A percentile compares a stretch with the other conserved stretches of the same genome.
These are phyloP conservation scores for Sturmia bella DNA, from an alignment of 2,888 invertebrate genomes.

Conservation along the genomic window DNA sequence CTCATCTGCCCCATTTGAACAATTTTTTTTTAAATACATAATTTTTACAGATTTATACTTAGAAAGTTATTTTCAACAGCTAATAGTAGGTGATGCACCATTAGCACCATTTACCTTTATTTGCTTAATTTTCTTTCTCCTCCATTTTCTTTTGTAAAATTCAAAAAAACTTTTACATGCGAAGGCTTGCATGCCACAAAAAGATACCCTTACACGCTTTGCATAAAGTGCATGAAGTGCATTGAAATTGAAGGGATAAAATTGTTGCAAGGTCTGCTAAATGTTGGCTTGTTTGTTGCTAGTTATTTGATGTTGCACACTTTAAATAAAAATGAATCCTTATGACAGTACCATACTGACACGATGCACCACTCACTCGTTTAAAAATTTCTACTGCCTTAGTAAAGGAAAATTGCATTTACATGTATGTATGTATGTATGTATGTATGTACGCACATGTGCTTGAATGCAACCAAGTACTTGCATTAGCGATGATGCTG, in stretches of 20 bases:
- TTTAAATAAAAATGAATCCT: slow-evolving; percentile 60
- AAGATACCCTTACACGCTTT: slow-evolving; percentile 25
- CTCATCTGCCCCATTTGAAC: slow-evolving; percentile 6
- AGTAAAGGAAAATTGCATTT: slow-evolving; percentile 42
- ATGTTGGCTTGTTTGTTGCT: slow-evolving; percentile 43
- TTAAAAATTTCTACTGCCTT: slow-evolving; percentile 66
- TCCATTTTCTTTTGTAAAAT: too few species aligned
- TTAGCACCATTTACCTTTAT: slow-evolving; percentile 51
- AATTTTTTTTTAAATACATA: slow-evolving; percentile 1
- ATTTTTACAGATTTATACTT: slow-evolving; percentile 14
- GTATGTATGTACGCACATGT: not conserved
- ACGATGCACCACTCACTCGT: slow-evolving; percentile 67
- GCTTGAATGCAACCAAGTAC: too few species aligned
- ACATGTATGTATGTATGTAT: slow-evolving; percentile 1
- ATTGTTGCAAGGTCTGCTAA: slow-evolving; percentile 59
- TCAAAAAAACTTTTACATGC: too few species aligned
- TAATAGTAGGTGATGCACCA: slow-evolving; percentile 47
- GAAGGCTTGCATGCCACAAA: slow-evolving; percentile 2
- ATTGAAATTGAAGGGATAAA: slow-evolving; percentile 59
- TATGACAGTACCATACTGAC: slow-evolving; percentile 69
- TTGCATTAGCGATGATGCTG: not conserved
- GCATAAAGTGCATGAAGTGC: slow-evolving; percentile 50
- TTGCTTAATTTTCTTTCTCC: not conserved
- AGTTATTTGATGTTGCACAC: slow-evolving; percentile 46
- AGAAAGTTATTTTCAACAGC: slow-evolving; percentile 16